phyloP scores from a whole-genome alignment of 2,888 invertebrate species.

The Drosophila fungiperda region DNA sequence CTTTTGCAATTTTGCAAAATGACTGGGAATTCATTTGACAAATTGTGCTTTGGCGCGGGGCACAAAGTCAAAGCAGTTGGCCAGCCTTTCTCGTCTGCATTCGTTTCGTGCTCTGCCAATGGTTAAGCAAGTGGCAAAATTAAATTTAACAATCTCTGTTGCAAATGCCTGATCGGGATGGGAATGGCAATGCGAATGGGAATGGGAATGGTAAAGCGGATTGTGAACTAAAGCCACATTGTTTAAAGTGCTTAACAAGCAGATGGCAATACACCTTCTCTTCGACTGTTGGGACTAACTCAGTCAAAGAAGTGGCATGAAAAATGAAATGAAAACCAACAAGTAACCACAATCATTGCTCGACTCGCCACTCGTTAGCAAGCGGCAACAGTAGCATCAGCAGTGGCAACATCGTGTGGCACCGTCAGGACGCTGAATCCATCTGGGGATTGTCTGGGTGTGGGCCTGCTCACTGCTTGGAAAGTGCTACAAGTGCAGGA shows the following conservation, averaged over 20 bases:
- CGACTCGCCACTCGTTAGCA: slow-evolving; percentile 75
- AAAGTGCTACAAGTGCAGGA: slow-evolving; percentile 65
- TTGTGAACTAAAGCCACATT: slow-evolving; percentile 57
- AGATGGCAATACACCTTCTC: slow-evolving; percentile 49
- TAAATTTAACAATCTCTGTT: slow-evolving; percentile 74
- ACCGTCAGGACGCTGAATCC: slow-evolving; percentile 68
- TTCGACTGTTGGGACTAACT: slow-evolving; percentile 22
- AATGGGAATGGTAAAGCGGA: neutral
- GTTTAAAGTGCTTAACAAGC: slow-evolving; percentile 81
- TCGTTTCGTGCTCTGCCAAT: slow-evolving; percentile 72
- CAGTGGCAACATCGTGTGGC: neutral
- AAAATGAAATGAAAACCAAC: slow-evolving; percentile 79
- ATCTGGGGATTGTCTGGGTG: slow-evolving; percentile 65
- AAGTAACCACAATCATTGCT: slow-evolving; percentile 79
- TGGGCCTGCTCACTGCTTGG: slow-evolving; percentile 58
- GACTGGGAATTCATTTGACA: slow-evolving; percentile 79
- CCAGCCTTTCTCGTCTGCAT: slow-evolving; percentile 56
- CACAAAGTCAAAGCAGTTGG: slow-evolving; percentile 39
- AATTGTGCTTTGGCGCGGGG: slow-evolving; percentile 61
- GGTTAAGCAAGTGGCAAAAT: slow-evolving; percentile 82
- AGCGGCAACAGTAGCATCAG: neutral
- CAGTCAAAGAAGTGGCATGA: slow-evolving; percentile 69
- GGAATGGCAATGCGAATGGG: neutral
- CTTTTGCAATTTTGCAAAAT: slow-evolving; percentile 76
- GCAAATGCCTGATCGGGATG: neutral